phyloP scores from a whole-genome alignment of 2,113 vertebrate genomes.

The Thamnophis sirtalis region DNA sequence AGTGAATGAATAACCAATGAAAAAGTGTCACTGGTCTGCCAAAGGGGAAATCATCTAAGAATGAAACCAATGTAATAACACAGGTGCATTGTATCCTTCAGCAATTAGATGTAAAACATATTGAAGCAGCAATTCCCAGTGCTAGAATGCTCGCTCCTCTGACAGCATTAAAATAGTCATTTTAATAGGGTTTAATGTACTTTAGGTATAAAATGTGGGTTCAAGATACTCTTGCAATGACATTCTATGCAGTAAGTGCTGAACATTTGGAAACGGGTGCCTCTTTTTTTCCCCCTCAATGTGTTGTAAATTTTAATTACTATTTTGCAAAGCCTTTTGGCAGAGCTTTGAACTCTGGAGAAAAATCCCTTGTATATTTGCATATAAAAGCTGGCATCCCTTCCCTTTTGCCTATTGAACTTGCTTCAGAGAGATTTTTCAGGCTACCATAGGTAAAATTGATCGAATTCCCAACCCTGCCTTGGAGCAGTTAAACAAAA shows the following conservation, averaged over 20 bases:
- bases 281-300: not conserved
- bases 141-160: conserved; percentile 31
- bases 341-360: conserved; percentile 51
- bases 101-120: conserved; percentile 61
- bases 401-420: conserved; percentile 57
- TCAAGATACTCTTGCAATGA: not conserved
- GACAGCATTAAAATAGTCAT: conserved; percentile 20
- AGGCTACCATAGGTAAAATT: conserved; percentile 43
- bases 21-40: conserved; percentile 57
- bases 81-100: conserved; percentile 61
- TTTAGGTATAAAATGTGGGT: conserved; percentile 32
- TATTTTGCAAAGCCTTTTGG: conserved; percentile 48
- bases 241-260: conserved; percentile 13
- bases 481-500: conserved; percentile 45
- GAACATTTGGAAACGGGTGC: conserved; percentile 21
- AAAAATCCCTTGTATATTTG: conserved; percentile 56
- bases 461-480: conserved; percentile 52
- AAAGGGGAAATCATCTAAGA: conserved; percentile 72
- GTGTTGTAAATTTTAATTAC: conserved; percentile 47
- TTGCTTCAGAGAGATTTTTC: conserved; percentile 56
- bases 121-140: conserved; percentile 55
- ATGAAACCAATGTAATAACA: conserved; percentile 62
- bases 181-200: conserved; percentile 26
- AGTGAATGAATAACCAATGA: conserved; percentile 68
- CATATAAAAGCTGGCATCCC: conserved; percentile 51